Evolutionary conservation across 37 sponge, comb jelly and placozoan genomes (phyloP).

Genomic region (Geodia barretti): DNA sequence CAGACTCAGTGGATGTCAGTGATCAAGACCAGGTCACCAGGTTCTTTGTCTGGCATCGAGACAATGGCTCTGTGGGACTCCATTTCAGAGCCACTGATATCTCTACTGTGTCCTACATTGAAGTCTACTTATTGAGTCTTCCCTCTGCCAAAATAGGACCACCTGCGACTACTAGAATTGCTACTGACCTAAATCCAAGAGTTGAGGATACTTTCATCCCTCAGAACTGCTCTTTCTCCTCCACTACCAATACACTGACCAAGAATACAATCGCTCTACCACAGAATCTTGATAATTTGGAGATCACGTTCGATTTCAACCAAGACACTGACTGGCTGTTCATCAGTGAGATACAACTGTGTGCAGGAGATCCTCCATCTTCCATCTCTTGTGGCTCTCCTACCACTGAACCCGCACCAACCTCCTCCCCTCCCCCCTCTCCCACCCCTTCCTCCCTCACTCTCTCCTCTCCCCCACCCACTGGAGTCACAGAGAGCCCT

Average conservation of each 20-base stretch:
- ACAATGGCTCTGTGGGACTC: background rate
- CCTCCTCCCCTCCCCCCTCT: too few species aligned
- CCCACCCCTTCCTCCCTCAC: background rate
- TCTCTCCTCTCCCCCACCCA: background rate
- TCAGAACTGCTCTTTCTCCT: background rate
- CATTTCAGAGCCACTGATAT: background rate
- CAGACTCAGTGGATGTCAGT: background rate
- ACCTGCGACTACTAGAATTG: background rate
- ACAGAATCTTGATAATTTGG: background rate
- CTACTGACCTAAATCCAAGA: background rate
- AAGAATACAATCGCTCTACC: background rate
- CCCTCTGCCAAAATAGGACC: background rate
- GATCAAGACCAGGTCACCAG: background rate
- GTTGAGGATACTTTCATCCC: background rate
- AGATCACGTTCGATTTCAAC: background rate
- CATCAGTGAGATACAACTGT: conserved; percentile 38
- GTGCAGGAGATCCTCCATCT: conserved; percentile 2
- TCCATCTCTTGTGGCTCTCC: conserved; percentile 5
- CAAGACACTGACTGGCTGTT: conserved; percentile 33
- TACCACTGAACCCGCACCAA: background rate
- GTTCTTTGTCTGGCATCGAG: background rate
- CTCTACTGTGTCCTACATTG: background rate
- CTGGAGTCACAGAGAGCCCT: background rate
- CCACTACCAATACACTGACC: background rate
- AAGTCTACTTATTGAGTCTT: background rate